Evolutionary conservation across 2,113 vertebrate species (phyloP), one percentile per base, ranked within the genome.

Genomic region (Rhynchomys soricoides): DNA sequence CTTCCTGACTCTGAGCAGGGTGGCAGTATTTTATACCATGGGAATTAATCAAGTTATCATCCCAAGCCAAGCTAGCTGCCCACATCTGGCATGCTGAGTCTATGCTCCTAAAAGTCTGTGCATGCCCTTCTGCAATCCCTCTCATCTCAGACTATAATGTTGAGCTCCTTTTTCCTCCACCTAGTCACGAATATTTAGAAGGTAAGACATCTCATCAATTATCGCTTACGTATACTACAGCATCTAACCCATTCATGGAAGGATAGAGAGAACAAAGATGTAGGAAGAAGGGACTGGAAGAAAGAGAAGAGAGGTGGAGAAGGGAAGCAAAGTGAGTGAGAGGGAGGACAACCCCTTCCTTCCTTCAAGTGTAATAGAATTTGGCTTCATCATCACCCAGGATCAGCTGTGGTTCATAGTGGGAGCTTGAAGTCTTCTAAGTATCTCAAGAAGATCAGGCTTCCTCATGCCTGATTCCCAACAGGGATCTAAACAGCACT

Each of bases 401-500:
- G 59, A 59, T 66, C 50, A 83, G 55, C 31, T 19, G 22, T 4
- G 57, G 15, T 5, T 77, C 78, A 55, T 66, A 66, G 81, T 43
- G 40, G 21, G 31, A 89, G 24, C 74, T 62, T 68, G 45, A 94
- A 64, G 59, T 59, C 64, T 22, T 93, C 75, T 71, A 26, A 5
- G 15, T 64, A 3, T 75, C 74, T 59, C 45, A 45, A 45, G 66
- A 93, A 90, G 37, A 43, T 9, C 26, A 34, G 7, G 11, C 74
- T 91, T 93, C 48, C 22, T 94, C 21, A n/a, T 3, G 87, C 7
- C 12, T 37, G 26, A 66, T 91, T 81, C 57, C 52, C 29, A 86
- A 62, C 22, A 86, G 82, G 75, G 5, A 94, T 77, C 93, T 93
- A 62, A 68, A 90, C 90, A 73, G 11, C 26, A 40, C 77, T 91